A percentile compares a stretch with the other conserved stretches of the same genome.
Evolutionary conservation across 30 jellyfish, hydroid and myxozoan genomes (phyloP).

Genomic region (Pelagia noctiluca): DNA sequence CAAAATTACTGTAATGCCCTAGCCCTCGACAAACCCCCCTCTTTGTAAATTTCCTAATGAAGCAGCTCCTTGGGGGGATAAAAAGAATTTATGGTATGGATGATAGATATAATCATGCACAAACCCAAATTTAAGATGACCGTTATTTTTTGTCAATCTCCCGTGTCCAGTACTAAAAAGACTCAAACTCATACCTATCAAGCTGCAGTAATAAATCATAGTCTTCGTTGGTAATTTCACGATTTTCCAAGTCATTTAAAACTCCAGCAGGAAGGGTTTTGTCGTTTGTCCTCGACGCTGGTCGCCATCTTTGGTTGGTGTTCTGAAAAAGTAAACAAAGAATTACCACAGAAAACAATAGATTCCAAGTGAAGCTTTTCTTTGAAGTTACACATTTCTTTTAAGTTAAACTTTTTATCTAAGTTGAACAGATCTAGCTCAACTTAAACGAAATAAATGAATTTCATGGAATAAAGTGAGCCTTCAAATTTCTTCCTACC

Average conservation of each 20-base stretch:
- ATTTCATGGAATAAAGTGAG: too few species aligned
- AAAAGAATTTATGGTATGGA: too few species aligned
- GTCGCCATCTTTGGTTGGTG: constrained; percentile 70
- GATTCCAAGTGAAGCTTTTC: neutral
- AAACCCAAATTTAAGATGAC: neutral
- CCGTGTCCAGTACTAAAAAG: neutral
- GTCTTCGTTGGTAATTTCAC: constrained; percentile 29
- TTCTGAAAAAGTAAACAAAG: constrained; percentile 14
- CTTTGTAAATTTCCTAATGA: neutral
- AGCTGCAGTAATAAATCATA: constrained; percentile 37
- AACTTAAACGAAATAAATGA: too few species aligned
- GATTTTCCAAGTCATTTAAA: constrained; percentile 24
- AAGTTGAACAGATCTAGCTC: too few species aligned
- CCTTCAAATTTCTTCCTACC: too few species aligned
- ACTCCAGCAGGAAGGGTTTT: constrained; percentile 13
- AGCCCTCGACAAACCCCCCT: neutral
- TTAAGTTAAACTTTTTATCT: too few species aligned
- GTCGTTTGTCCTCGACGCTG: constrained; percentile 33
- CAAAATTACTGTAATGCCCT: too few species aligned
- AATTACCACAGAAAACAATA: neutral
- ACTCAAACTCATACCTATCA: constrained; percentile 24
- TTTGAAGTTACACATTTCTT: too few species aligned
- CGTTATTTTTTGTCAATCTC: neutral
- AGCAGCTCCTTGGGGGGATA: neutral
- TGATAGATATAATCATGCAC: neutral